These are phyloP conservation scores for Oxyruncus cristatus DNA, from an alignment of 2,113 vertebrate species.

Conservation along the genomic window DNA sequence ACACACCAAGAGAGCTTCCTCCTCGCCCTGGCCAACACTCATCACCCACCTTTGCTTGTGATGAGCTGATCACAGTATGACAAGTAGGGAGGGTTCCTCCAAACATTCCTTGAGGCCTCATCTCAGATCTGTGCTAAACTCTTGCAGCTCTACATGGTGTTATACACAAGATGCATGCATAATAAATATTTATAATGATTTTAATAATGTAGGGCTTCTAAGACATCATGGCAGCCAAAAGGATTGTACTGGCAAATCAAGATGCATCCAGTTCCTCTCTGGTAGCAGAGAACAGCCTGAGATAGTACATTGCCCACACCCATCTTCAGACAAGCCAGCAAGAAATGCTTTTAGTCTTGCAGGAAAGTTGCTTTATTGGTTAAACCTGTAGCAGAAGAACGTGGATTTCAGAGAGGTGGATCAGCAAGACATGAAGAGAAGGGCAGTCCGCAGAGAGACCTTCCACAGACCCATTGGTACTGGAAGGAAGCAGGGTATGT, in stretches of 20 bases:
- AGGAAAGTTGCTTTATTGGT: background rate
- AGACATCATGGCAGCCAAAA: background rate
- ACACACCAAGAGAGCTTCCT: background rate
- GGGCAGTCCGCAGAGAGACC: background rate
- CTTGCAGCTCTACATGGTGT: background rate
- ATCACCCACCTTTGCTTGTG: background rate
- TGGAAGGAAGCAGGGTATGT: background rate
- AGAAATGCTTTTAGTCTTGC: background rate
- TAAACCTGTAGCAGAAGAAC: background rate
- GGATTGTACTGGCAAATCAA: background rate
- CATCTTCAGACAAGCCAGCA: background rate
- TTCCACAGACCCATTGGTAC: background rate
- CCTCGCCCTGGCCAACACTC: too few relatives aligned
- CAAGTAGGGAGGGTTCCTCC: background rate
- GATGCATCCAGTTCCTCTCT: background rate
- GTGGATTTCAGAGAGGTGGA: background rate
- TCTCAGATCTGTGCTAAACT: background rate
- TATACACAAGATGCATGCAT: rapidly evolving
- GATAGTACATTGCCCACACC: background rate
- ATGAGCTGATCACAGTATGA: background rate
- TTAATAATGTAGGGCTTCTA: background rate
- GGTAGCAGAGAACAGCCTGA: background rate
- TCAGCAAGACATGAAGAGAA: background rate
- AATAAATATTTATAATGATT: background rate
- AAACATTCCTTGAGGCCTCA: background rate